phyloP scores from a whole-genome alignment of 2,888 invertebrate species.

The Megamerina dolium region DNA sequence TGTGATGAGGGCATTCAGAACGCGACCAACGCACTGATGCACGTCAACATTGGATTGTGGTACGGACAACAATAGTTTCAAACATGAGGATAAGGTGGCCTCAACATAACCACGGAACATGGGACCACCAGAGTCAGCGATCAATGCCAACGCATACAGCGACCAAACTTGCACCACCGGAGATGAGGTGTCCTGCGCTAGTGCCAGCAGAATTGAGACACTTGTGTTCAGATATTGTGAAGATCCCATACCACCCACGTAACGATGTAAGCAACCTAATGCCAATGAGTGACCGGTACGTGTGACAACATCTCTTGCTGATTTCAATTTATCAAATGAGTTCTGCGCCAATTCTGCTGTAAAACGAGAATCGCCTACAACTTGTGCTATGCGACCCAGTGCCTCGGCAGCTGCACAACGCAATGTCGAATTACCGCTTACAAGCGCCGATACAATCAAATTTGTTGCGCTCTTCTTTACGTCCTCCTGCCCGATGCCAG shows the following conservation, averaged over 20 bases:
- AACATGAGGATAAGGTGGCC: constrained; percentile 81
- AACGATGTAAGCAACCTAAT: constrained; percentile 91
- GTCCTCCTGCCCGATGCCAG: constrained; percentile 79
- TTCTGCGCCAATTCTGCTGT: constrained; percentile 85
- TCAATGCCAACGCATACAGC: constrained; percentile 86
- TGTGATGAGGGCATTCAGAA: constrained; percentile 91
- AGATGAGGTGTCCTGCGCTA: constrained; percentile 89
- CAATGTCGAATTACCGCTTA: constrained; percentile 69
- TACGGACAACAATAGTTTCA: constrained; percentile 83
- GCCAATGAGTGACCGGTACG: constrained; percentile 85
- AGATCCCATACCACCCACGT: constrained; percentile 92
- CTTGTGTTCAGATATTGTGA: constrained; percentile 91
- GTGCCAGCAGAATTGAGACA: constrained; percentile 86
- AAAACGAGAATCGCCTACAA: constrained; percentile 78
- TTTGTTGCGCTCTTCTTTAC: constrained; percentile 78
- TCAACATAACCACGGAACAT: constrained; percentile 98
- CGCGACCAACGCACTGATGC: constrained; percentile 87
- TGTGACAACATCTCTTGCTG: constrained; percentile 79
- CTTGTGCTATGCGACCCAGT: constrained; percentile 87
- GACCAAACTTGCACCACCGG: constrained; percentile 99
- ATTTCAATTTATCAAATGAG: constrained; percentile 81
- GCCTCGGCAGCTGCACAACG: constrained; percentile 95
- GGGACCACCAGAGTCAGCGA: constrained; percentile 97
- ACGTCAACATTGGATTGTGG: constrained; percentile 87
- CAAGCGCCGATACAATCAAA: constrained; percentile 73